A percentile compares a stretch with the other conserved stretches of the same genome.
Evolutionary conservation across 2,113 vertebrate genomes (phyloP).

Genomic region (Petromus typicus): DNA sequence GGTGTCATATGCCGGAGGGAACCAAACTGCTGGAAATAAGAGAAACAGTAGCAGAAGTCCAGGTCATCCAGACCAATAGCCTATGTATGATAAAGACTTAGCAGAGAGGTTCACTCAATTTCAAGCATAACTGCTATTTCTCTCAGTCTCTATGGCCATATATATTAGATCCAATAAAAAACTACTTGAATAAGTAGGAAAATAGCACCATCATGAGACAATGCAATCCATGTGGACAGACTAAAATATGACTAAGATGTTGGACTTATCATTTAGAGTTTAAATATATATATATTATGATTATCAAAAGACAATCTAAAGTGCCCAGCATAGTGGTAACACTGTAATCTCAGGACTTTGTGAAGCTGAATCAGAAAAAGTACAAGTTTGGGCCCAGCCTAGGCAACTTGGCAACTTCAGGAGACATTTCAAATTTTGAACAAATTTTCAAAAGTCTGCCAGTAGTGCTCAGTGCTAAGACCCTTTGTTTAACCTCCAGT

Average conservation of each 20-base stretch:
- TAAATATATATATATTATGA: not conserved
- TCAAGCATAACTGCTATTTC: not conserved
- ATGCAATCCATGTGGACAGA: not conserved
- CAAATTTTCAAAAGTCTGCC: not conserved
- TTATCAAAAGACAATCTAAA: not conserved
- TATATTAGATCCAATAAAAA: not conserved
- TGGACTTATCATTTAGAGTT: not conserved
- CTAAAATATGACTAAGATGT: not conserved
- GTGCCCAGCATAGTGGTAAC: not conserved
- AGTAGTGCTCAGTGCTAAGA: not conserved
- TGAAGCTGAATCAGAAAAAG: not conserved
- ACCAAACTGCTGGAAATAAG: not conserved
- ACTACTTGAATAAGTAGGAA: not conserved
- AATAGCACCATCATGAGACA: not conserved
- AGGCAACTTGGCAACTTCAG: not conserved
- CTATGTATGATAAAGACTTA: not conserved
- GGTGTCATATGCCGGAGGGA: not conserved
- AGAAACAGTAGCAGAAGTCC: not conserved
- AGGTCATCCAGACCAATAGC: not conserved
- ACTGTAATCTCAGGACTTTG: not conserved
- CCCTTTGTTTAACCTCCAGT: not conserved
- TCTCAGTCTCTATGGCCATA: not conserved
- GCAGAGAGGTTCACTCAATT: not conserved
- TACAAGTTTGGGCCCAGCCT: not conserved
- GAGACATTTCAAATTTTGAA: not conserved